These are phyloP conservation scores for Pyralis farinalis DNA, from an alignment of 2,888 invertebrate species.

Conservation along the genomic window DNA sequence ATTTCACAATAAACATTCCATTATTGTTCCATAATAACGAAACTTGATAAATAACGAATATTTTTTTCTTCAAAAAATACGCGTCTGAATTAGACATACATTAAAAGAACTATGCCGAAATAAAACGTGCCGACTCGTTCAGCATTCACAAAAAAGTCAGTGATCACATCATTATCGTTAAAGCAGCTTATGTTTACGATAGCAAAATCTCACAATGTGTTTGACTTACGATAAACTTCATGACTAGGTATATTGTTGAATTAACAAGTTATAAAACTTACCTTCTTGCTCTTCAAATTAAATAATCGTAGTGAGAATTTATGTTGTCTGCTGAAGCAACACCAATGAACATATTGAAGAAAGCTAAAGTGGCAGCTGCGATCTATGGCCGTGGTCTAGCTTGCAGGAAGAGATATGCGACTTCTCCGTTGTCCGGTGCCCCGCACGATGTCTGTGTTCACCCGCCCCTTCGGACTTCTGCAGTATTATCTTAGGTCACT, in stretches of 20 bases:
- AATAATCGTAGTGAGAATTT: conserved; percentile 75
- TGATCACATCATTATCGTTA: not conserved
- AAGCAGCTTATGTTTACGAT: not conserved
- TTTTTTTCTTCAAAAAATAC: too few species aligned
- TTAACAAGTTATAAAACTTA: conserved; percentile 35
- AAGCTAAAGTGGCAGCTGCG: conserved; percentile 20
- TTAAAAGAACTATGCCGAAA: not conserved
- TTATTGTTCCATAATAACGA: too few species aligned
- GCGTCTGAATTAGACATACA: not conserved
- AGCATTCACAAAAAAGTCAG: too few species aligned
- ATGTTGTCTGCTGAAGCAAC: conserved; percentile 75
- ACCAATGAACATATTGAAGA: conserved; percentile 76
- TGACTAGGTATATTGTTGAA: conserved; percentile 20
- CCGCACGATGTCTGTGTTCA: conserved; percentile 12
- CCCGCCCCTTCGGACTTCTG: conserved; percentile 8
- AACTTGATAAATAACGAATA: too few species aligned
- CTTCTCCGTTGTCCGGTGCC: conserved; percentile 18
- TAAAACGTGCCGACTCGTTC: too few species aligned
- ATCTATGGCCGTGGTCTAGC: conserved; percentile 31
- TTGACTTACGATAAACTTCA: conserved; percentile 40
- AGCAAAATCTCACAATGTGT: not conserved
- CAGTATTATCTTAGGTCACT: conserved; percentile 59
- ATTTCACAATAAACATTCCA: not conserved
- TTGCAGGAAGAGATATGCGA: conserved; percentile 35
- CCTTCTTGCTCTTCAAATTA: conserved; percentile 66